Evolutionary conservation across 2,888 invertebrate genomes (phyloP).

Genomic region (Serrognathus titanus): DNA sequence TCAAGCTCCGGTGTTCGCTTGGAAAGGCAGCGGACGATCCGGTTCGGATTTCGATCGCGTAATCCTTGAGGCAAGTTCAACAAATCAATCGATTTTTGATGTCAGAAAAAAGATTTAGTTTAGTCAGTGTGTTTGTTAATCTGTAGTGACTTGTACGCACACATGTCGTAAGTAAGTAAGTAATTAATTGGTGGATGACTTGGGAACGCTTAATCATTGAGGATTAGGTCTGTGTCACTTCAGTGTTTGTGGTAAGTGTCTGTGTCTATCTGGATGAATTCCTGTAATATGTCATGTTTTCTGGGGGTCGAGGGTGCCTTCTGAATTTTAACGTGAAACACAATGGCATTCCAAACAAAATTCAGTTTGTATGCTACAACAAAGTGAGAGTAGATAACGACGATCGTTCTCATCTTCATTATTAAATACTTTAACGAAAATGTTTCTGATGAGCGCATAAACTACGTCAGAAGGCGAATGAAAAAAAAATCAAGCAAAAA

Average conservation of each 20-base stretch:
- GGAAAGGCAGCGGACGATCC: conserved; percentile 15
- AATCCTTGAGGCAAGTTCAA: neutral
- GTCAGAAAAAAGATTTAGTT: neutral
- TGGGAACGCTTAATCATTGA: conserved; percentile 18
- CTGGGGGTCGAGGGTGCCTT: neutral
- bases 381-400: too few species aligned
- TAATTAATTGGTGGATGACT: conserved; percentile 6
- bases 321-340: neutral
- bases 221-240: conserved; percentile 22
- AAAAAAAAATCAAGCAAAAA: too few species aligned
- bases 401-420: too few species aligned
- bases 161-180: conserved; percentile 4
- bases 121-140: neutral
- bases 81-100: too few species aligned
- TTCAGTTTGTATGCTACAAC: too few species aligned
- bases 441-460: too few species aligned
- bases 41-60: neutral
- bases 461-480: too few species aligned
- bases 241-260: conserved; percentile 23
- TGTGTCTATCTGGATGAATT: conserved; percentile 13
- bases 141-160: neutral
- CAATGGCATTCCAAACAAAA: too few species aligned
- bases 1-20: conserved; percentile 26
- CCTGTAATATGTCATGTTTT: conserved; percentile 12
- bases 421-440: too few species aligned